Conservation (phyloP, 1,140 invertebrate species). For the Drosophila chauvacae region DNA sequence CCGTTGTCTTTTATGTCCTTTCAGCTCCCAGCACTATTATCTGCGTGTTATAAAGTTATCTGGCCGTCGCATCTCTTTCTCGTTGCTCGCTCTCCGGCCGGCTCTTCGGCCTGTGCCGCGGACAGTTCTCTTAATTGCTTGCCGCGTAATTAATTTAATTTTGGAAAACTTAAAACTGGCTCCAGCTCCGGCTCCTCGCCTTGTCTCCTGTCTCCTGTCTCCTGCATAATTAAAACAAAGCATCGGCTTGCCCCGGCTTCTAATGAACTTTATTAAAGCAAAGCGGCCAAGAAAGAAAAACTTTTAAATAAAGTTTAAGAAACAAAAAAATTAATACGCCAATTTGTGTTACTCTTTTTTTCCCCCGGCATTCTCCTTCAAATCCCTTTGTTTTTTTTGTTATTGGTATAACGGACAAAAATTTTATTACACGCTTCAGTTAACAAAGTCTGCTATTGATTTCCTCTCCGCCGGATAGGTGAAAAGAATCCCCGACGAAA, state of each 20-base stretch:
- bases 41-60: constrained; percentile 62
- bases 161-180: constrained; percentile 68
- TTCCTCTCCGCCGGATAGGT: constrained; percentile 44
- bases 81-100: constrained; percentile 21
- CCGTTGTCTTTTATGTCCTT: constrained; percentile 33
- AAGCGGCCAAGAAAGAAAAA: constrained; percentile 33
- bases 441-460: constrained; percentile 72
- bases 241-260: constrained; percentile 36
- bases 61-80: constrained; percentile 38
- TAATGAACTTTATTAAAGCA: constrained; percentile 65
- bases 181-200: constrained; percentile 9
- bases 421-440: constrained; percentile 68
- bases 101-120: constrained; percentile 27
- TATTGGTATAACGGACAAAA: constrained; percentile 35
- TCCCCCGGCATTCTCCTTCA: background rate
- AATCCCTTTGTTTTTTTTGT: constrained; percentile 6
- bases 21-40: constrained; percentile 62
- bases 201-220: constrained; percentile 50
- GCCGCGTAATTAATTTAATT: constrained; percentile 77
- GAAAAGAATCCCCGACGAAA: constrained; percentile 12
- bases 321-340: constrained; percentile 57
- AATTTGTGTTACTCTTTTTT: constrained; percentile 56
- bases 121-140: constrained; percentile 76
- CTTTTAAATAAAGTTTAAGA: constrained; percentile 49
- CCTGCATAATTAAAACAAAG: constrained; percentile 73